Evolutionary conservation across 1,140 invertebrate genomes (phyloP).

Genomic region (Drosophila subpulchrella): DNA sequence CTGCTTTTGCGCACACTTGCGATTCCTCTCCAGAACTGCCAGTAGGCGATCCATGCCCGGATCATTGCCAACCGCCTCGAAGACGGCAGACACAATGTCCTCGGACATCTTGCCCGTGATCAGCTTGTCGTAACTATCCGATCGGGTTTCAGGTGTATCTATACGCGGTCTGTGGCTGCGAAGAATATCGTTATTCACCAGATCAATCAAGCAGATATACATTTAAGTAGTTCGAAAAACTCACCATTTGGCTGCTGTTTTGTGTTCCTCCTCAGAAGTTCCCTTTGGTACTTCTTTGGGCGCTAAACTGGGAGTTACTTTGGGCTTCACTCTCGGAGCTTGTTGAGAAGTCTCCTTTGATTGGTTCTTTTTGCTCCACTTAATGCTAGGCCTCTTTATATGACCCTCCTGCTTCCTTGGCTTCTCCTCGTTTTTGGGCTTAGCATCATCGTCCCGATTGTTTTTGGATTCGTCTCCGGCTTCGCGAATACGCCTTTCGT

Average conservation of each 20-base stretch:
- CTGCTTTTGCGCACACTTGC: slow-evolving; percentile 5
- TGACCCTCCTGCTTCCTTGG: not conserved
- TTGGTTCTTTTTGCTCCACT: not conserved
- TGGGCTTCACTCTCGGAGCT: not conserved
- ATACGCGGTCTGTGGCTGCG: not conserved
- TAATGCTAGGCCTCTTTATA: not conserved
- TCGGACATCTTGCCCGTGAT: slow-evolving; percentile 48
- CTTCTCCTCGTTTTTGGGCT: not conserved
- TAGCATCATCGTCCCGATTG: not conserved
- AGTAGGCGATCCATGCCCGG: slow-evolving; percentile 50
- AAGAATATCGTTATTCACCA: no score
- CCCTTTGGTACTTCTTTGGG: not conserved
- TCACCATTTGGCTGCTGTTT: slow-evolving; percentile 11
- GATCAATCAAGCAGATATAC: no score
- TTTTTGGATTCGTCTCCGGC: not conserved
- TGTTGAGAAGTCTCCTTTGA: not conserved
- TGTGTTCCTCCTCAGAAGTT: not conserved
- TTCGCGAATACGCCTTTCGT: slow-evolving; percentile 15
- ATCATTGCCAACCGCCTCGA: slow-evolving; percentile 58
- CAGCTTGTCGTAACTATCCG: slow-evolving; percentile 32
- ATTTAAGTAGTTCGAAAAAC: not conserved
- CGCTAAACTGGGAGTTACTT: not conserved
- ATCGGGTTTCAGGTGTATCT: not conserved
- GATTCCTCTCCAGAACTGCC: slow-evolving; percentile 54
- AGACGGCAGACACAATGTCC: slow-evolving; percentile 56